Evolutionary conservation across 1,140 invertebrate species (phyloP).

Genomic region (Cheumatopsyche charites): DNA sequence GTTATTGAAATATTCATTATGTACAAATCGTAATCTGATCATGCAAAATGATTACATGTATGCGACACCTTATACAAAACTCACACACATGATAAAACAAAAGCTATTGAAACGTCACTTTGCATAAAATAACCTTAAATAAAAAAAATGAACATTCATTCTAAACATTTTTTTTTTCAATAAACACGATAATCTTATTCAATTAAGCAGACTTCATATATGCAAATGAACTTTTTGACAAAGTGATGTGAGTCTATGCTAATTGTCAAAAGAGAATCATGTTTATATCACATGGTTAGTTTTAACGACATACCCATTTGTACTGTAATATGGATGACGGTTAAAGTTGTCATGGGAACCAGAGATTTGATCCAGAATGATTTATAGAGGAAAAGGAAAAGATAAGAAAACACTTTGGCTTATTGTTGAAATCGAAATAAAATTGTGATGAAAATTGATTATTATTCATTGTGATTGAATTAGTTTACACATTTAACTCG

Average conservation of each 20-base stretch:
- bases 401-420: slow-evolving; percentile 31
- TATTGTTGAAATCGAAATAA: too few species aligned
- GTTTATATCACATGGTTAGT: slow-evolving; percentile 1
- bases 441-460: too few species aligned
- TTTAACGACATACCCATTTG: slow-evolving; percentile 44
- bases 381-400: slow-evolving; percentile 25
- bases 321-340: slow-evolving; percentile 41
- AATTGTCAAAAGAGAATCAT: neutral
- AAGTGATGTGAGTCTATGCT: neutral
- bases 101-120: too few species aligned
- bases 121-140: neutral
- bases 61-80: neutral
- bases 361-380: slow-evolving; percentile 38
- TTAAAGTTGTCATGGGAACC: slow-evolving; percentile 24
- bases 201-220: neutral
- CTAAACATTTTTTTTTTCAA: slow-evolving; percentile 4
- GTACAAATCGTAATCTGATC: too few species aligned
- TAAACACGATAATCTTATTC: slow-evolving; percentile 11
- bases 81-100: neutral
- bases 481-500: too few species aligned
- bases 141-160: neutral
- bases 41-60: neutral
- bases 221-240: neutral
- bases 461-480: too few species aligned
- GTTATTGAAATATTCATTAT: too few species aligned